Base-by-base conservation (phyloP, 2,113 vertebrate genomes). In the Fulmarus glacialis region DNA sequence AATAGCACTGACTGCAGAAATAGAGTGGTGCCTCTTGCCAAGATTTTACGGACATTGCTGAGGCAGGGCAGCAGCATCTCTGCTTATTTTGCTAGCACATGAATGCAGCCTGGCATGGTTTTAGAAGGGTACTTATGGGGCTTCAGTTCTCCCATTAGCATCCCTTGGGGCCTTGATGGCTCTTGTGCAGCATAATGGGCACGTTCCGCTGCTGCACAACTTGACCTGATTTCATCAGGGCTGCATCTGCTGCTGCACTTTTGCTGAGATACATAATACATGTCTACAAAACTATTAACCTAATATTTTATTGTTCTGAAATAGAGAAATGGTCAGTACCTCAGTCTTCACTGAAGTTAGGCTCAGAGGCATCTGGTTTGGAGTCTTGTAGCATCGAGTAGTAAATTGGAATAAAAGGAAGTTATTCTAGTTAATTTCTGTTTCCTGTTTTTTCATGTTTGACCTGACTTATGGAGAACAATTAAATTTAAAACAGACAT, bases 401-500 rank as follows among this genome's bases (percentile, higher is more conserved):
- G 60, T 85, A 94, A 72, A 88, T 21, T 71, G 59, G 63, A 90
- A 89, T 82, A 70, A 66, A 93, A 75, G 29, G 64, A 82, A 75
- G 45, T 89, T 95, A 81, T 88, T 82, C 63, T 73, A 63, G 50
- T 74, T 94, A 93, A 95, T 92, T 89, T 96, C 62, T 87, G 26
- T 93, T 95, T 95, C 97, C 90, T 96, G 80, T 90, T 93, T 97
- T 90, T 84, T 95, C 75, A 71, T 95, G 64, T 97, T 93, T 92
- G 86, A 81, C 77, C 68, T 87, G 86, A 89, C 52, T 71, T 92
- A 87, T 62, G 43, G 89, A 87, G 82, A 92, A 59, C 58, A 96
- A 91, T 92, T 83, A 81, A 92, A 97, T 96, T 93, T 89, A 72
- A 95, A 95, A 59, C 88, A 96, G 95, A 68, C 50, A 72, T 94